These are phyloP conservation scores for Eulithis testata DNA, from an alignment of 2,888 invertebrate species.

Conservation along the genomic window DNA sequence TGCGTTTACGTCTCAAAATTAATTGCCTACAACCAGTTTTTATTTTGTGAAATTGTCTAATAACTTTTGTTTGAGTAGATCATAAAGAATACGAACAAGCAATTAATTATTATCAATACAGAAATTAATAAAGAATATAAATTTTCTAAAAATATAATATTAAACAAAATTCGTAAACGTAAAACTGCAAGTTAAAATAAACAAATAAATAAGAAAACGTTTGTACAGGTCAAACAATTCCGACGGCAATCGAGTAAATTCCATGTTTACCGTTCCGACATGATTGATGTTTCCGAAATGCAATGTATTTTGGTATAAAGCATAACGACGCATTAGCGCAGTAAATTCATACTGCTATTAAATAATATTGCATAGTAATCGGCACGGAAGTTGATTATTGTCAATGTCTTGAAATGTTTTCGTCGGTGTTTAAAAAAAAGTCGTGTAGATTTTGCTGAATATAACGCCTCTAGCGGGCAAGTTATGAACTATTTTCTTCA, in stretches of 20 bases:
- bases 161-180: neutral
- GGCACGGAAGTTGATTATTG: too few relatives aligned
- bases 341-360: neutral
- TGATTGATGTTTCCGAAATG: slow-evolving; percentile 48
- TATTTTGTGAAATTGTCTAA: too few relatives aligned
- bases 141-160: neutral
- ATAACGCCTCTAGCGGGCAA: too few relatives aligned
- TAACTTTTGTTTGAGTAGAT: too few relatives aligned
- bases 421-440: neutral
- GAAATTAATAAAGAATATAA: too few relatives aligned
- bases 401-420: too few relatives aligned
- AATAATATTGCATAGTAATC: neutral
- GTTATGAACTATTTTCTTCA: too few relatives aligned
- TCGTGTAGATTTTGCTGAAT: too few relatives aligned
- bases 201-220: slow-evolving; percentile 1
- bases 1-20: too few relatives aligned
- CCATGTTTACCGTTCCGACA: slow-evolving; percentile 40
- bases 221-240: slow-evolving; percentile 36
- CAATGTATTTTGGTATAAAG: slow-evolving; percentile 24
- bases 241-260: slow-evolving; percentile 43
- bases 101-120: too few relatives aligned
- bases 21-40: too few relatives aligned
- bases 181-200: neutral
- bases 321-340: neutral
- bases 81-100: too few relatives aligned